Evolutionary conservation across 2,797 vertebrate species (phyloP), one percentile per base, ranked within the genome.

Genomic region (Tamandua tetradactyla): DNA sequence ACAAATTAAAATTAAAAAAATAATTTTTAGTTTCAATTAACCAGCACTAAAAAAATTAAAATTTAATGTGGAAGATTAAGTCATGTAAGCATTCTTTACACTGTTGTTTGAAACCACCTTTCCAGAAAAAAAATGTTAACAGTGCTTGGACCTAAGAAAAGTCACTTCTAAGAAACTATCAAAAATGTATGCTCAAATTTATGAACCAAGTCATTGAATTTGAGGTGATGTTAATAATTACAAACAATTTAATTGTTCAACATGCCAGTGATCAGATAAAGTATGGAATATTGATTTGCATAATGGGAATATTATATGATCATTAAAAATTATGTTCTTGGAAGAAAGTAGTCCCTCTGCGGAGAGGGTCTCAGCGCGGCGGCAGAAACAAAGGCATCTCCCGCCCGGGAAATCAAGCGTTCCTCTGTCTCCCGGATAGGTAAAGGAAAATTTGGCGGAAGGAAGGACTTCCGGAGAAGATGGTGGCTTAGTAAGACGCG

Each of bases 11-110:
- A 20, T 20, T 22, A 8, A 20, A 20, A 93, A 85, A 80, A 27
- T 89, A 57, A 61, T 69, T 76, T 85, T 57, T 55, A 76, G 35
- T 76, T 83, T 64, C 5, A 89, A 15, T 64, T 71, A 69, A 22
- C 40, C 88, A n/a, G 35, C 32, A 89, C 85, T 92, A 92, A 69
- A 80, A 75, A 94, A 88, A 74, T 40, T 75, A 80, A 75, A 94
- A 88, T 68, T 40, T 75, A 40, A 42, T 69, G 37, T 61, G 49
- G 8, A 93, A 90, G 32, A 72, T n/a, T 49, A 20, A 78, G 5
- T 74, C 44, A 52, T 30, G 17, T 52, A 75, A 47, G 44, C 27
- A 68, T 35, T 80, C 30, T 57, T 68, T 87, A 81, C 57, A 59
- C 69, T 87, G 40, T 27, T 93, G 55, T 4, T 91, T 86, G 42